Evolutionary conservation across 2,797 vertebrate species (phyloP).

Genomic region (Silurus lanzhouensis): DNA sequence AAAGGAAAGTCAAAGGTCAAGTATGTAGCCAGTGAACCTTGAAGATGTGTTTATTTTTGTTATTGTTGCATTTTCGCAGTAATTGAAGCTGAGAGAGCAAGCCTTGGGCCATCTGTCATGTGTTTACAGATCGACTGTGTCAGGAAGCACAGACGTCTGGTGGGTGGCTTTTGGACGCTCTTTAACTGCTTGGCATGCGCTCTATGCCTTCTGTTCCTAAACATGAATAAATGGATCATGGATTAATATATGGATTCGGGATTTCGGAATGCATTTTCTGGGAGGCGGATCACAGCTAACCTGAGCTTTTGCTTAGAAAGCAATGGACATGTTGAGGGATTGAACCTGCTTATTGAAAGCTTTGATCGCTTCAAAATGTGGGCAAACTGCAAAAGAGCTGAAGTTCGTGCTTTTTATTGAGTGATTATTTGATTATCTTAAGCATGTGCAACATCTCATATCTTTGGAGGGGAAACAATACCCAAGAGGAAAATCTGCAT

Average conservation of each 20-base stretch:
- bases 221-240: slow-evolving; percentile 39
- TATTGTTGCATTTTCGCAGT: slow-evolving; percentile 60
- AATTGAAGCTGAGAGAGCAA: slow-evolving; percentile 56
- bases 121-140: slow-evolving; percentile 63
- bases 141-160: slow-evolving; percentile 61
- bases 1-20: slow-evolving; percentile 7
- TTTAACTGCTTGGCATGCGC: slow-evolving; percentile 57
- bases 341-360: background rate
- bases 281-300: background rate
- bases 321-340: background rate
- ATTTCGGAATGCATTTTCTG: slow-evolving; percentile 41
- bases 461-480: background rate
- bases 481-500: background rate
- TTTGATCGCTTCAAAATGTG: background rate
- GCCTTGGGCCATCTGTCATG: slow-evolving; percentile 67
- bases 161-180: slow-evolving; percentile 58
- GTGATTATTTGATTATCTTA: background rate
- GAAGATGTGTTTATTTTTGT: slow-evolving; percentile 63
- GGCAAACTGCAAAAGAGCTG: background rate
- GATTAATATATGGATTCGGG: slow-evolving; percentile 29
- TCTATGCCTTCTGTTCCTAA: slow-evolving; percentile 62
- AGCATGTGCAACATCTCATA: background rate
- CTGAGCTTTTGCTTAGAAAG: background rate
- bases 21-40: slow-evolving; percentile 54
- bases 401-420: background rate